Evolutionary conservation across 2,797 vertebrate species (phyloP).

Genomic region (Rhinella marina): DNA sequence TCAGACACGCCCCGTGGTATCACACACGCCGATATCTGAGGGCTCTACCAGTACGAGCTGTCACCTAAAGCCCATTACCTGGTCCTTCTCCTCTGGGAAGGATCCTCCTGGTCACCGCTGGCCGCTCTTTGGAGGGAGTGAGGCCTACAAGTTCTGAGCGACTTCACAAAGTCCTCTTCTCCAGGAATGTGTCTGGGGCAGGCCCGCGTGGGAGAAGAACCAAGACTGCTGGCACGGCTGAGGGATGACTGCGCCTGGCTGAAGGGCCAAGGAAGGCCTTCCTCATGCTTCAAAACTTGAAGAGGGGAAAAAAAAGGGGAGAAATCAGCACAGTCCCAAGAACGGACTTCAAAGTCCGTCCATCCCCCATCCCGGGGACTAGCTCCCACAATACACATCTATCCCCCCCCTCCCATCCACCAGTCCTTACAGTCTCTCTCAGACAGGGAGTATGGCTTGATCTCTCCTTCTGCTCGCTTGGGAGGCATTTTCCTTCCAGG

Average conservation of each 20-base stretch:
- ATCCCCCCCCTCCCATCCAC: not conserved
- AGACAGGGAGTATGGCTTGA: slow-evolving; percentile 89
- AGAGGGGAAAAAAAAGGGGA: not conserved
- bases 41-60: not conserved
- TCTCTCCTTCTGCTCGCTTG: slow-evolving; percentile 86
- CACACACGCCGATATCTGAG: not conserved
- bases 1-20: not conserved
- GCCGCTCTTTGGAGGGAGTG: slow-evolving; percentile 69
- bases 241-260: slow-evolving; percentile 67
- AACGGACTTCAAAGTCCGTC: too few relatives aligned
- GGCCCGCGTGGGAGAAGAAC: slow-evolving; percentile 70
- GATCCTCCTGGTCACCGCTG: slow-evolving; percentile 66
- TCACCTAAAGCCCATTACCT: slow-evolving; percentile 64
- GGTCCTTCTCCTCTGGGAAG: slow-evolving; percentile 70
- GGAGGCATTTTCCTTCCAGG: slow-evolving; percentile 78
- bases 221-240: slow-evolving; percentile 69
- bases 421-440: slow-evolving; percentile 87
- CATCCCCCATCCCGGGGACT: not conserved
- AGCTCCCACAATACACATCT: not conserved
- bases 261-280: slow-evolving; percentile 76
- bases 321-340: not conserved
- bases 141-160: slow-evolving; percentile 70
- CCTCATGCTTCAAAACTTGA: slow-evolving; percentile 72
- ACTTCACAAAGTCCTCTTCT: slow-evolving; percentile 72
- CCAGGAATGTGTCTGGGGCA: slow-evolving; percentile 69